These are phyloP conservation scores for Syngnathus acus DNA, from an alignment of 2,797 vertebrate species.

Conservation along the genomic window DNA sequence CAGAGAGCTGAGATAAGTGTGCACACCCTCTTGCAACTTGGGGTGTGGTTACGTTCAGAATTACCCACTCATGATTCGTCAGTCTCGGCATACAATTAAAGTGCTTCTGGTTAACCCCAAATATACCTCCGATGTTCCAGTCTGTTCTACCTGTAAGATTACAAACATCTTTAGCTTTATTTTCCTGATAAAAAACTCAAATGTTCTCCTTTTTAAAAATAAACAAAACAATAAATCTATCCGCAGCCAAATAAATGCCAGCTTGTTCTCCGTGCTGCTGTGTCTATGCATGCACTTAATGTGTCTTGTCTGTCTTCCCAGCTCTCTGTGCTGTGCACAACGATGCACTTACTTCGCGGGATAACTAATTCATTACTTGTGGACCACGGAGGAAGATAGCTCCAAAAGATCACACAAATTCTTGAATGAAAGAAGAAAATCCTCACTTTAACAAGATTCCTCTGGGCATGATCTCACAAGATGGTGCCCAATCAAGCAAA, in stretches of 20 bases:
- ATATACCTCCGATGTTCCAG: not conserved
- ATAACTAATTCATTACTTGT: constrained; percentile 30
- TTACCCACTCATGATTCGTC: too few relatives aligned
- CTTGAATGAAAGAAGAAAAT: not conserved
- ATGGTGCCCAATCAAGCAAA: not conserved
- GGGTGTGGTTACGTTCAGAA: not conserved
- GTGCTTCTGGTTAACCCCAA: too few relatives aligned
- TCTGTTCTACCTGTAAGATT: too few relatives aligned
- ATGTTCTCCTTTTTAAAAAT: too few relatives aligned
- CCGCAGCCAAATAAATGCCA: not conserved
- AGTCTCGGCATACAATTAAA: too few relatives aligned
- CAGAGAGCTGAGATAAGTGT: too few relatives aligned
- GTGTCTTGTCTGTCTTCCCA: constrained; percentile 8
- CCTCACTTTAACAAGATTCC: not conserved
- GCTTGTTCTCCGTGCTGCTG: not conserved
- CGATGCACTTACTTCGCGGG: constrained; percentile 24
- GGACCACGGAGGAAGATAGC: constrained; percentile 16
- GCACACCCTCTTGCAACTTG: not conserved
- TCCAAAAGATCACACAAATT: constrained; percentile 10
- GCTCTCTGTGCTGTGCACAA: constrained; percentile 26
- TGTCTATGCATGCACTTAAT: constrained; percentile 15
- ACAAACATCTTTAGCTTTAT: too few relatives aligned
- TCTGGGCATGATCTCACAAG: not conserved
- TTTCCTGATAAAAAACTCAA: too few relatives aligned
- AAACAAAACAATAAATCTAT: not conserved